These are phyloP conservation scores for Aphidius ervi DNA, from an alignment of 1,140 invertebrate species.

Conservation along the genomic window DNA sequence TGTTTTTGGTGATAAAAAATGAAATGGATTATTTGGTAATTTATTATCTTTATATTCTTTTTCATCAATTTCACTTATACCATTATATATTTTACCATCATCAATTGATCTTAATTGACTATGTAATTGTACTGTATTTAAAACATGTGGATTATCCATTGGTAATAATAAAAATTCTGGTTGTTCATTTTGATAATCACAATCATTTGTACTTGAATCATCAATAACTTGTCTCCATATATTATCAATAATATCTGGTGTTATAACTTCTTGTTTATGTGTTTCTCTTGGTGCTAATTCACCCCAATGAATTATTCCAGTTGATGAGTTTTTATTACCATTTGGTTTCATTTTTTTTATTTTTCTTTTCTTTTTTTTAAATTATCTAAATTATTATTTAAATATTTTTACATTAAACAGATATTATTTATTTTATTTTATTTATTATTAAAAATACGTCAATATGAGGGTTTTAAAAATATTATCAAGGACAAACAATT, in stretches of 20 bases:
- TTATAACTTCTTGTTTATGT: constrained; percentile 49
- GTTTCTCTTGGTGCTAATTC: constrained; percentile 45
- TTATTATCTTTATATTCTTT: constrained; percentile 24
- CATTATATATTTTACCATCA: constrained; percentile 37
- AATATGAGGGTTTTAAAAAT: no score
- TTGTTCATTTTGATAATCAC: constrained; percentile 43
- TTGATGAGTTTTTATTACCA: constrained; percentile 29
- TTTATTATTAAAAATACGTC: no score
- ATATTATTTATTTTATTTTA: no score
- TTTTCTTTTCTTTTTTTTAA: neutral
- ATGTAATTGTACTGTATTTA: constrained; percentile 47
- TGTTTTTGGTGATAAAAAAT: constrained; percentile 30
- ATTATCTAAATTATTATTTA: neutral
- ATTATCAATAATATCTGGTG: constrained; percentile 50
- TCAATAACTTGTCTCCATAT: constrained; percentile 50
- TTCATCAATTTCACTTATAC: constrained; percentile 36
- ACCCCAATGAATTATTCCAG: constrained; percentile 39
- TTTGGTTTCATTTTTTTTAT: constrained; percentile 40
- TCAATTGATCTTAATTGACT: constrained; percentile 43
- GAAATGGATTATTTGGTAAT: constrained; percentile 31
- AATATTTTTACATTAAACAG: neutral
- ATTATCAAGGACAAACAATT: no score
- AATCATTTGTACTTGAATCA: constrained; percentile 41
- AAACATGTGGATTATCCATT: constrained; percentile 43
- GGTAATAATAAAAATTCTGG: constrained; percentile 37